phyloP scores from a whole-genome alignment of 1,140 invertebrate genomes.

The Galleria mellonella region DNA sequence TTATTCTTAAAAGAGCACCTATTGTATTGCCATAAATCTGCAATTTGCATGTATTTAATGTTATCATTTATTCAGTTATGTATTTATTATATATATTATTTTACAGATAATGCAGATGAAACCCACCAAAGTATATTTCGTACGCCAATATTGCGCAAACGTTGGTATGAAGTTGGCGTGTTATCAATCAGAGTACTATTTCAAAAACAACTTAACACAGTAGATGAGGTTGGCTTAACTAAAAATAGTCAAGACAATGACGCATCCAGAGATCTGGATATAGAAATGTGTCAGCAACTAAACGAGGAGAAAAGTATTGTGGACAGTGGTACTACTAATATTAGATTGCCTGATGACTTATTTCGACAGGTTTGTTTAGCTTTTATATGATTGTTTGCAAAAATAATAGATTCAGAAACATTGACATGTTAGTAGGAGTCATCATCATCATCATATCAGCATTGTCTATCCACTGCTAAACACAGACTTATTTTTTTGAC shows the following conservation, averaged over 20 bases:
- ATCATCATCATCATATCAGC: too few species aligned
- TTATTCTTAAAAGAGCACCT: too few species aligned
- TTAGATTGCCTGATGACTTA: constrained; percentile 44
- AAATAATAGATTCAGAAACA: too few species aligned
- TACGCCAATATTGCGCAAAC: constrained; percentile 46
- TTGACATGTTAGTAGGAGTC: too few species aligned
- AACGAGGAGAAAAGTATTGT: constrained; percentile 59
- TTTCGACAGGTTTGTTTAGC: constrained; percentile 36
- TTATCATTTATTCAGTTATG: too few species aligned
- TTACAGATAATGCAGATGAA: background rate
- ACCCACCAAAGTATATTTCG: constrained; percentile 14
- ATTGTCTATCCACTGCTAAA: too few species aligned
- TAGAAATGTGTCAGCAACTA: constrained; percentile 38
- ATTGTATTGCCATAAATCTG: too few species aligned
- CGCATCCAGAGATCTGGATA: constrained; percentile 15
- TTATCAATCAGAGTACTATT: constrained; percentile 28
- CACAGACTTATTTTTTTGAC: too few species aligned
- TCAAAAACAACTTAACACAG: background rate
- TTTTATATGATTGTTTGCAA: background rate
- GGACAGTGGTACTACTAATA: constrained; percentile 60
- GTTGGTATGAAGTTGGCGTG: constrained; percentile 59
- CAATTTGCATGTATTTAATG: too few species aligned
- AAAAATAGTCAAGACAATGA: background rate
- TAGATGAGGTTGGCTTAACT: background rate
- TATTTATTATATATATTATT: too few species aligned